Evolutionary conservation across 1,140 invertebrate species (phyloP).

Genomic region (Varroa destructor): DNA sequence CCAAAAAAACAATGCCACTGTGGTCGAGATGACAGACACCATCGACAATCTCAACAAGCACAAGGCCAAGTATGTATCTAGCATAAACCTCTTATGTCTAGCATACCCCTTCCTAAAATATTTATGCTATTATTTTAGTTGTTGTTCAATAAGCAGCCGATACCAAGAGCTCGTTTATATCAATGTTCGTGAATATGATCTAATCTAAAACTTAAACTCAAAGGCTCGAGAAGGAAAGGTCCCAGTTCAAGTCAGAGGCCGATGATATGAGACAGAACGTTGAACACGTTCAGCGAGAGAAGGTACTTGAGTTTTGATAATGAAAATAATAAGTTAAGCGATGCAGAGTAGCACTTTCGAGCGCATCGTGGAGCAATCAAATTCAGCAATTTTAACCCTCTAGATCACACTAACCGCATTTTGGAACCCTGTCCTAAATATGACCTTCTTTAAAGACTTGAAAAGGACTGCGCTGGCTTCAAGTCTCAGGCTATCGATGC

Average conservation of each 20-base stretch:
- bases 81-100: background rate
- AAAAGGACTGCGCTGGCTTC: constrained; percentile 67
- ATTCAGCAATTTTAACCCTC: background rate
- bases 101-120: no score
- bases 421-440: constrained; percentile 25
- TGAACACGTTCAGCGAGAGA: constrained; percentile 79
- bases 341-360: constrained; percentile 12
- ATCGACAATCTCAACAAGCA: constrained; percentile 98
- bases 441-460: constrained; percentile 24
- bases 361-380: constrained; percentile 1
- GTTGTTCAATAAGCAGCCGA: background rate
- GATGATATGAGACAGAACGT: constrained; percentile 79
- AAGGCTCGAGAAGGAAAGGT: constrained; percentile 93
- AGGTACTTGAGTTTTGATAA: constrained; percentile 54
- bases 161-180: no score
- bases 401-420: background rate
- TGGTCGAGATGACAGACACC: constrained; percentile 95
- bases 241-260: constrained; percentile 75
- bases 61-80: constrained; percentile 77
- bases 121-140: constrained; percentile 28
- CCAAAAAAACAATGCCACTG: constrained; percentile 99
- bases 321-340: constrained; percentile 2
- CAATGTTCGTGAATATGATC: no score
- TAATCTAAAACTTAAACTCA: no score
- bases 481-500: constrained; percentile 77